Percentiles rank a stretch among this genome's conserved stretches.
Conservation (phyloP, 2,888 invertebrate species). For the Actias luna region DNA sequence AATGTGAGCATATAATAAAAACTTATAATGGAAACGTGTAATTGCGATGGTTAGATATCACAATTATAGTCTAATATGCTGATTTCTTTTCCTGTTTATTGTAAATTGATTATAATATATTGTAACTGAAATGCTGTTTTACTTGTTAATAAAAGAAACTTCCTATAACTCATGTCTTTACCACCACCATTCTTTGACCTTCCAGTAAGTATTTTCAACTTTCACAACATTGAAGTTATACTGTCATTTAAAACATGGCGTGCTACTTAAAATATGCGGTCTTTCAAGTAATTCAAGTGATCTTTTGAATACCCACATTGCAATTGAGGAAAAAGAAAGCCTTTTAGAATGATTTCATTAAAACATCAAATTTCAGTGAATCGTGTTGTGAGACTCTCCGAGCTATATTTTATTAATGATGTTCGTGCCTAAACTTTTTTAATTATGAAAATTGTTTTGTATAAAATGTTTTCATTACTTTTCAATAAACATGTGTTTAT, state of each 20-base stretch:
- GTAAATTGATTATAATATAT: neutral
- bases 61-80: neutral
- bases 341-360: constrained; percentile 28
- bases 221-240: constrained; percentile 31
- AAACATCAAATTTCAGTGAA: constrained; percentile 25
- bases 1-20: neutral
- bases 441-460: constrained; percentile 41
- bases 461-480: constrained; percentile 21
- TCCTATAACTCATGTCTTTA: neutral
- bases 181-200: constrained; percentile 31
- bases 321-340: constrained; percentile 32
- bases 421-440: constrained; percentile 34
- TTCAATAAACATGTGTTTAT: neutral
- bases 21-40: neutral
- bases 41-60: neutral
- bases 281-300: constrained; percentile 41
- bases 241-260: constrained; percentile 34
- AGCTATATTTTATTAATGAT: constrained; percentile 43
- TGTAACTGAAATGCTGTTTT: neutral
- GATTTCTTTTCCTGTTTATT: neutral
- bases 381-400: constrained; percentile 29
- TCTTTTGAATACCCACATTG: constrained; percentile 31
- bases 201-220: constrained; percentile 35
- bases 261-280: constrained; percentile 37
- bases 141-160: neutral